A percentile compares a stretch with the other conserved stretches of the same genome.
Evolutionary conservation across 2,888 invertebrate genomes (phyloP).

Genomic region (Danaus chrysippus): DNA sequence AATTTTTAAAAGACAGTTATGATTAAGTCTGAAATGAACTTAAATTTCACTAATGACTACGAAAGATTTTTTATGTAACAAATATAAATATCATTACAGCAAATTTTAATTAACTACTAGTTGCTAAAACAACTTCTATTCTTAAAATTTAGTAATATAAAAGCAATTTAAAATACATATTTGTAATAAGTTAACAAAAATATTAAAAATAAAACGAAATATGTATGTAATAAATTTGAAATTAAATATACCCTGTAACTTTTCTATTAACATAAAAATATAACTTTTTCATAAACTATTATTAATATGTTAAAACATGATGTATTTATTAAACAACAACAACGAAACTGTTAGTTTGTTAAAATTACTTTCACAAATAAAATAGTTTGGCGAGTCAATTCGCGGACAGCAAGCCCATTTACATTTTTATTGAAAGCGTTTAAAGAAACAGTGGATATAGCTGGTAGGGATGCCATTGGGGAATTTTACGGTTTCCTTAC

Average conservation of each 20-base stretch:
- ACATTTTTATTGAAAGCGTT: conserved; percentile 73
- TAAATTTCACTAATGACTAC: too few relatives aligned
- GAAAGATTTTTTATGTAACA: too few relatives aligned
- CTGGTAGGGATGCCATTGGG: conserved; percentile 29
- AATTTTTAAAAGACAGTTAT: conserved; percentile 29
- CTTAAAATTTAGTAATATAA: too few relatives aligned
- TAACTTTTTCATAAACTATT: neutral
- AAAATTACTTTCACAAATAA: conserved; percentile 54
- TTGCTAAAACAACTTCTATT: too few relatives aligned
- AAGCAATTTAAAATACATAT: too few relatives aligned
- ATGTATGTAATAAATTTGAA: too few relatives aligned
- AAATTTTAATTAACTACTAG: too few relatives aligned
- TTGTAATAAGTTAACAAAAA: too few relatives aligned
- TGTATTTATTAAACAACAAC: conserved; percentile 5
- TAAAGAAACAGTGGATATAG: conserved; percentile 62
- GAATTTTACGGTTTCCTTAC: conserved; percentile 31
- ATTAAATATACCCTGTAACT: too few relatives aligned
- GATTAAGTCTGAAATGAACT: neutral
- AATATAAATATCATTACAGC: too few relatives aligned
- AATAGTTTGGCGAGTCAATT: conserved; percentile 59
- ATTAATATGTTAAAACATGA: conserved; percentile 6
- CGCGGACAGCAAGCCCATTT: conserved; percentile 56
- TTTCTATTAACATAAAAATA: too few relatives aligned
- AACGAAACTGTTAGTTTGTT: conserved; percentile 35
- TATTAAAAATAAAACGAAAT: too few relatives aligned